Conservation (phyloP, 2,797 vertebrate genomes). For the Falco naumanni region DNA sequence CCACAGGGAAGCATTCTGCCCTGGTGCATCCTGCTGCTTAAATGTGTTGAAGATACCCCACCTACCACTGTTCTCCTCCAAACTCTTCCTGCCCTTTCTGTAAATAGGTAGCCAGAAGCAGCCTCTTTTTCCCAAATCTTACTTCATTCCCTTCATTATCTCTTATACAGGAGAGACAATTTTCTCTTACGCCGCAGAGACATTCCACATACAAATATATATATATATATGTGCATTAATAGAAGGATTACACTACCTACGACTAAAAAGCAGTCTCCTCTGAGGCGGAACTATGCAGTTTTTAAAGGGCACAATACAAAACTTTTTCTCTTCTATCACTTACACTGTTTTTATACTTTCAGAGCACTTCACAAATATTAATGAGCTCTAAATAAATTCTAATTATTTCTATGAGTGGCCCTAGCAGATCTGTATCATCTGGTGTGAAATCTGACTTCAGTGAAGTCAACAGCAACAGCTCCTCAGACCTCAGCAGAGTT, state of each 20-base stretch:
- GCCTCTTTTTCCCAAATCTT: neutral
- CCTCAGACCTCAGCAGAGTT: slow-evolving; percentile 26
- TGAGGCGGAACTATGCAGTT: neutral
- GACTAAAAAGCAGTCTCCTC: neutral
- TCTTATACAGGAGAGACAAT: neutral
- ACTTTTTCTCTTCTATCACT: slow-evolving; percentile 11
- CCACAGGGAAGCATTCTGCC: neutral
- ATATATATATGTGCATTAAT: neutral
- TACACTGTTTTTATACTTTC: slow-evolving; percentile 11
- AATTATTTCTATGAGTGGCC: slow-evolving; percentile 56
- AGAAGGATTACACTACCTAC: neutral
- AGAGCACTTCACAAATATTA: slow-evolving; percentile 50
- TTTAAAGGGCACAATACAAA: slow-evolving; percentile 10
- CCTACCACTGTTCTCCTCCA: neutral
- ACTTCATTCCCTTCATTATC: neutral
- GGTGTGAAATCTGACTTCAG: slow-evolving; percentile 55
- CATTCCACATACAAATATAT: neutral
- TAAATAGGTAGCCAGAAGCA: neutral
- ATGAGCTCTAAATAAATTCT: slow-evolving; percentile 60
- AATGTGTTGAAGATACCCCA: neutral
- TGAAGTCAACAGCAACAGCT: slow-evolving; percentile 46
- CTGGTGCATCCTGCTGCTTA: neutral
- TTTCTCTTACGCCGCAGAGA: neutral
- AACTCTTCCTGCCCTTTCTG: neutral
- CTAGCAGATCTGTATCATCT: slow-evolving; percentile 58